Conservation (phyloP, 2,888 invertebrate genomes). For the Nemapogon koenigi region DNA sequence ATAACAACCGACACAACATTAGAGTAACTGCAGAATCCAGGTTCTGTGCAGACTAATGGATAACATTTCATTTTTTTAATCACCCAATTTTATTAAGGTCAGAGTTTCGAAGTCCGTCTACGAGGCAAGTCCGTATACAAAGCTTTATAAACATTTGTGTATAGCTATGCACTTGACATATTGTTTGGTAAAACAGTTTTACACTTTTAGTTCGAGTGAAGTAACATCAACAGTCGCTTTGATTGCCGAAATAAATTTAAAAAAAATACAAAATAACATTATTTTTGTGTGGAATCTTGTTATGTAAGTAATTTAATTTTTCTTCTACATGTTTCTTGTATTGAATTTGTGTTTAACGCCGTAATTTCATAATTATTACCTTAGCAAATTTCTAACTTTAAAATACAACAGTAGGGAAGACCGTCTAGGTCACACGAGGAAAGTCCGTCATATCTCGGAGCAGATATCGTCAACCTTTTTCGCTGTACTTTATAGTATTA, state of each 20-base stretch:
- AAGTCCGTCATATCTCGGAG: slow-evolving; percentile 9
- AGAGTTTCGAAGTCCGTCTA: neutral
- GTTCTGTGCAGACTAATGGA: too few relatives aligned
- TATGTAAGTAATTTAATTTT: neutral
- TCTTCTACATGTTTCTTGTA: neutral
- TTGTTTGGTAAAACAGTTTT: neutral
- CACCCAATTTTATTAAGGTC: too few relatives aligned
- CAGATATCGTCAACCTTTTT: slow-evolving; percentile 9
- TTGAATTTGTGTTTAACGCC: neutral
- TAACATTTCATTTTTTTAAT: too few relatives aligned
- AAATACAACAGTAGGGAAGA: slow-evolving; percentile 7
- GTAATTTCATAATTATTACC: neutral
- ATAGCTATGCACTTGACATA: neutral
- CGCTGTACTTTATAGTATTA: slow-evolving; percentile 1
- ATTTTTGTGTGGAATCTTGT: neutral
- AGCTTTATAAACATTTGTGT: neutral
- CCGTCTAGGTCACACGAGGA: slow-evolving; percentile 6
- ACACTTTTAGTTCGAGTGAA: neutral
- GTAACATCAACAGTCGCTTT: neutral
- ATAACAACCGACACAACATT: too few relatives aligned
- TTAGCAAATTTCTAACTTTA: neutral
- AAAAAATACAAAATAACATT: neutral
- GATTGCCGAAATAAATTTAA: neutral
- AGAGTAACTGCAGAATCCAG: too few relatives aligned
- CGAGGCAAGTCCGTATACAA: neutral